Percentiles rank a stretch among this genome's conserved stretches.
phyloP scores from a whole-genome alignment of 2,888 invertebrate genomes.

The Arctia plantaginis region DNA sequence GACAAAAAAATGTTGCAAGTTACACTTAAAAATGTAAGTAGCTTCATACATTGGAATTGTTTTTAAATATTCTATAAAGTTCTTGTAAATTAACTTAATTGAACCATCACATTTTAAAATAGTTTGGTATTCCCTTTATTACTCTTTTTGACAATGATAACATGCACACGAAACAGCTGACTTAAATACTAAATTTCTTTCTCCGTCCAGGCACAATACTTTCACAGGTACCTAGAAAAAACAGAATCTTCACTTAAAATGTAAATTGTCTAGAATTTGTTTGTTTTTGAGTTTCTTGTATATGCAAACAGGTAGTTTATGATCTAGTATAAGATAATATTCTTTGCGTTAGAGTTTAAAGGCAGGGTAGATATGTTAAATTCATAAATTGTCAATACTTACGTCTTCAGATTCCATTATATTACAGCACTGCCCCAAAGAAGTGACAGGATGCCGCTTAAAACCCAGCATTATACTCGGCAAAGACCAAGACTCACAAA shows the following conservation, averaged over 20 bases:
- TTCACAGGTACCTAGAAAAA: slow-evolving; percentile 89
- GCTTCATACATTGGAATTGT: not conserved
- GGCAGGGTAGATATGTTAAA: not conserved
- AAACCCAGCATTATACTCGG: slow-evolving; percentile 88
- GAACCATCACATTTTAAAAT: not conserved
- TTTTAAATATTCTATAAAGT: not conserved
- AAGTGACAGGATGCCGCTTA: slow-evolving; percentile 89
- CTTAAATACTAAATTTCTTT: slow-evolving; percentile 92
- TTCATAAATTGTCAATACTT: slow-evolving; percentile 59
- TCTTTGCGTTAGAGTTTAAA: not conserved
- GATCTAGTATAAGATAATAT: too few species aligned
- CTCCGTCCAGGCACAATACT: slow-evolving; percentile 92
- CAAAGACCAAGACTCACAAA: slow-evolving; percentile 94
- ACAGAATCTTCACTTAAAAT: not conserved
- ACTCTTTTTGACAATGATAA: slow-evolving; percentile 94
- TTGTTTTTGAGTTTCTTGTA: not conserved
- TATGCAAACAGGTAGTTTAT: too few species aligned
- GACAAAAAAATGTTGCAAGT: slow-evolving; percentile 55
- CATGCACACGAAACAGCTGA: slow-evolving; percentile 94
- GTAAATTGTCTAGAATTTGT: not conserved
- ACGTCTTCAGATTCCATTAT: slow-evolving; percentile 96
- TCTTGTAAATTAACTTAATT: not conserved
- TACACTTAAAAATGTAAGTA: slow-evolving; percentile 45
- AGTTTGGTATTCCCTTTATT: slow-evolving; percentile 27
- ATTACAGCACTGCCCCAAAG: slow-evolving; percentile 95